Conservation (phyloP, 2,888 invertebrate genomes). For the Mimachlamys varia region DNA sequence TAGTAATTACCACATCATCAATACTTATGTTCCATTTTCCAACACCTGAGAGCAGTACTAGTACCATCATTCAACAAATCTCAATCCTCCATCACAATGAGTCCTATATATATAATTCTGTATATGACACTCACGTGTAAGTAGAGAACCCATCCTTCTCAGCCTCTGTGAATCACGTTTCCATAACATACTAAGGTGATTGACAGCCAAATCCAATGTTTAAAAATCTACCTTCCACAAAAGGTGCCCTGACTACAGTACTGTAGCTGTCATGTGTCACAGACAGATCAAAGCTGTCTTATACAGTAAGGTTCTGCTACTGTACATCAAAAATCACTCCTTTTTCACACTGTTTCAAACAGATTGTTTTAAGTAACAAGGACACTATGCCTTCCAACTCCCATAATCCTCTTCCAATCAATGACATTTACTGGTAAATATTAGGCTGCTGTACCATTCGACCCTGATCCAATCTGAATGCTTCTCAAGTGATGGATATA, state of each 20-base stretch:
- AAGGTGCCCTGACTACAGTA: no score
- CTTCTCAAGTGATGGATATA: slow-evolving; percentile 18
- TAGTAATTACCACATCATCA: no score
- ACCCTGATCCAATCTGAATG: slow-evolving; percentile 33
- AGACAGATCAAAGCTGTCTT: not conserved
- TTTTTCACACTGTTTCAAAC: not conserved
- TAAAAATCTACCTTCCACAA: not conserved
- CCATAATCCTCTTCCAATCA: slow-evolving; percentile 22
- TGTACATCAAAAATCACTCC: not conserved
- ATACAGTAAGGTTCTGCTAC: not conserved
- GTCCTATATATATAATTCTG: not conserved
- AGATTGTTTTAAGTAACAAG: not conserved
- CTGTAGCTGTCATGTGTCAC: not conserved
- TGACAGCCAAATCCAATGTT: not conserved
- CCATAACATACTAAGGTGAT: not conserved
- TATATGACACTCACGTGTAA: not conserved
- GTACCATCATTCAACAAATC: no score
- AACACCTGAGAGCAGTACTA: no score
- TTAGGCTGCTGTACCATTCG: slow-evolving; percentile 11
- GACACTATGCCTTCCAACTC: slow-evolving; percentile 16
- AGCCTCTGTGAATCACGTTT: not conserved
- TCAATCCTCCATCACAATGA: no score
- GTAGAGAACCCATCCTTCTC: slow-evolving; percentile 7
- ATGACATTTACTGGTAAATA: slow-evolving; percentile 24
- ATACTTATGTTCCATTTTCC: no score